These are phyloP conservation scores for Lagria hirta DNA, from an alignment of 2,888 invertebrate species.

Conservation along the genomic window DNA sequence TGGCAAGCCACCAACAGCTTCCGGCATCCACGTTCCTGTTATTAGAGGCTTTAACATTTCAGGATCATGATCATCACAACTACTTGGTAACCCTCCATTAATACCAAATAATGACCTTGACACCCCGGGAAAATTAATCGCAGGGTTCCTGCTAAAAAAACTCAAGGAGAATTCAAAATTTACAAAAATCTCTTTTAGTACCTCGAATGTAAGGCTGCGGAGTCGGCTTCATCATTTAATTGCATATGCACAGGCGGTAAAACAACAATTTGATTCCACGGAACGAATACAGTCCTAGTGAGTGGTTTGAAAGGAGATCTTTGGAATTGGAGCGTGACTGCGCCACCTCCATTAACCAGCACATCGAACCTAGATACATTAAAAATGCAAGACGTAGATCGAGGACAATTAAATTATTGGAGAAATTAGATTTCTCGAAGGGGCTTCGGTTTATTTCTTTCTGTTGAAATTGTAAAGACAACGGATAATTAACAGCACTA, in stretches of 20 bases:
- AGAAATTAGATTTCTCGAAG: slow-evolving; percentile 32
- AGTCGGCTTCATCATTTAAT: slow-evolving; percentile 67
- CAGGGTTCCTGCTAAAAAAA: slow-evolving; percentile 49
- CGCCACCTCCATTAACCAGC: slow-evolving; percentile 97
- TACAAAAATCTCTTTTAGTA: slow-evolving; percentile 25
- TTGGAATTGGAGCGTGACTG: slow-evolving; percentile 94
- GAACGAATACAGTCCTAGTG: slow-evolving; percentile 88
- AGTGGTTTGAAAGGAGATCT: slow-evolving; percentile 90
- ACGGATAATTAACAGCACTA: slow-evolving; percentile 22
- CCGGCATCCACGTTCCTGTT: slow-evolving; percentile 87
- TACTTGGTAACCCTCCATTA: slow-evolving; percentile 59
- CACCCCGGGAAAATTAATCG: slow-evolving; percentile 60
- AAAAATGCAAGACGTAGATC: slow-evolving; percentile 35
- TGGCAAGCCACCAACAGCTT: slow-evolving; percentile 82
- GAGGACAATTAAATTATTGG: slow-evolving; percentile 37
- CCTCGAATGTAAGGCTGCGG: slow-evolving; percentile 42
- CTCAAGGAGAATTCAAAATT: slow-evolving; percentile 31
- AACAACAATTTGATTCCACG: slow-evolving; percentile 97
- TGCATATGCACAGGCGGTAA: slow-evolving; percentile 87
- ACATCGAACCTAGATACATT: slow-evolving; percentile 87
- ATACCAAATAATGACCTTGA: slow-evolving; percentile 58
- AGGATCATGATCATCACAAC: slow-evolving; percentile 85
- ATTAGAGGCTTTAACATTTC: slow-evolving; percentile 82
- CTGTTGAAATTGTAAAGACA: slow-evolving; percentile 15
- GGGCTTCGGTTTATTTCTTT: slow-evolving; percentile 6